Conservation (phyloP, 1,140 invertebrate species). For the Monochamus saltuarius region DNA sequence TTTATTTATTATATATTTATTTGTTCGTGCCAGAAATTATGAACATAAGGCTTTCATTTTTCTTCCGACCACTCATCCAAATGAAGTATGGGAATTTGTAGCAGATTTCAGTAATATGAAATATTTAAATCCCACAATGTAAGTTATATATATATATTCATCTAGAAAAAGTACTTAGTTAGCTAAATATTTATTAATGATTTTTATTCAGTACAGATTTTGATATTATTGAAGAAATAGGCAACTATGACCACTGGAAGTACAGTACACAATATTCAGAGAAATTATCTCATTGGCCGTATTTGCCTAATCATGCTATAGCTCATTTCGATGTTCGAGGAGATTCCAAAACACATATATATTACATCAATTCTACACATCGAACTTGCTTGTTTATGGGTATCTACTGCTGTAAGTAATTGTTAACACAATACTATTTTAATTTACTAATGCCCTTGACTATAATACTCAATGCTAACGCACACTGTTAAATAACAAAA, state of each 20-base stretch:
- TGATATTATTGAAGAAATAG: conserved; percentile 61
- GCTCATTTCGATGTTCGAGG: conserved; percentile 62
- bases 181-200: not conserved
- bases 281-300: conserved; percentile 63
- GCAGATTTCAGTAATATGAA: conserved; percentile 74
- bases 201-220: conserved; percentile 59
- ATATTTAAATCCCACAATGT: conserved; percentile 72
- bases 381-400: conserved; percentile 62
- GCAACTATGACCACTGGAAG: conserved; percentile 68
- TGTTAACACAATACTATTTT: not conserved
- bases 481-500: no score
- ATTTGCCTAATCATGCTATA: conserved; percentile 58
- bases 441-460: not conserved
- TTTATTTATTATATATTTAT: conserved; percentile 33
- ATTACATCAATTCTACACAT: conserved; percentile 63
- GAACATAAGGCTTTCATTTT: conserved; percentile 32
- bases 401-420: conserved; percentile 62
- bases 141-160: conserved; percentile 46
- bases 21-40: conserved; percentile 36
- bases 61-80: conserved; percentile 56
- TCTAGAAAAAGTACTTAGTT: conserved; percentile 4
- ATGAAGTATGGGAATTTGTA: conserved; percentile 69
- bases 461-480: no score
- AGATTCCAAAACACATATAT: conserved; percentile 49
- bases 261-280: conserved; percentile 69